These are phyloP conservation scores for Melieria crassipennis DNA, from an alignment of 2,888 invertebrate genomes.

Conservation along the genomic window DNA sequence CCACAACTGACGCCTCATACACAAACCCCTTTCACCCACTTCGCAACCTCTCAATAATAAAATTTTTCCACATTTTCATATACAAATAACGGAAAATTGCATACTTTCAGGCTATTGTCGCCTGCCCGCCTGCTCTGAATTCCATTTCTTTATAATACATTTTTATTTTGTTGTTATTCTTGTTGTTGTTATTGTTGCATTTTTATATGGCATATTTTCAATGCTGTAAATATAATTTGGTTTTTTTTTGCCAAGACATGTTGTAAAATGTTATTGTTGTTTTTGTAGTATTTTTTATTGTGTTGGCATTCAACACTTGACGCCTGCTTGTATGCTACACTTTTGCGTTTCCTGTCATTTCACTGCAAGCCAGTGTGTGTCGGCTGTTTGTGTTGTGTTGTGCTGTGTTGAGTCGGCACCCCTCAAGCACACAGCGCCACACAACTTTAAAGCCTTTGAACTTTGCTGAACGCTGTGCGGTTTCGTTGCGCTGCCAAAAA, in stretches of 20 bases:
- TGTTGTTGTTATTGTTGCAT: too few species aligned
- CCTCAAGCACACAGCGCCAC: neutral
- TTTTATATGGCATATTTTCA: too few species aligned
- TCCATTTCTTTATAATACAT: too few species aligned
- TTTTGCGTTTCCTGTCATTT: conserved; percentile 21
- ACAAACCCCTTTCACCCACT: too few species aligned
- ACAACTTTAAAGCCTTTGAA: neutral
- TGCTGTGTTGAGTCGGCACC: neutral
- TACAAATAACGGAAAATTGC: conserved; percentile 4
- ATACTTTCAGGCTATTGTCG: conserved; percentile 1
- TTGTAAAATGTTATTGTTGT: too few species aligned
- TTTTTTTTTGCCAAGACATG: too few species aligned
- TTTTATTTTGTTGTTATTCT: too few species aligned
- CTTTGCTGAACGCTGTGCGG: neutral
- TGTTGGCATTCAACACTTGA: conserved; percentile 13
- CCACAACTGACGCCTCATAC: too few species aligned
- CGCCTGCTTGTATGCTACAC: neutral
- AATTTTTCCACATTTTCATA: neutral
- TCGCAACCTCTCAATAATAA: neutral
- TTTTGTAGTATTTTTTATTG: neutral
- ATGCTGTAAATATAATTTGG: too few species aligned
- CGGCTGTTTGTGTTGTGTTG: neutral
- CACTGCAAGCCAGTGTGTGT: too few species aligned
- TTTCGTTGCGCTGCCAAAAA: conserved; percentile 11
- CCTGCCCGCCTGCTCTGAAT: neutral